Conservation (phyloP, 2,113 vertebrate genomes). For the Platanista minor region DNA sequence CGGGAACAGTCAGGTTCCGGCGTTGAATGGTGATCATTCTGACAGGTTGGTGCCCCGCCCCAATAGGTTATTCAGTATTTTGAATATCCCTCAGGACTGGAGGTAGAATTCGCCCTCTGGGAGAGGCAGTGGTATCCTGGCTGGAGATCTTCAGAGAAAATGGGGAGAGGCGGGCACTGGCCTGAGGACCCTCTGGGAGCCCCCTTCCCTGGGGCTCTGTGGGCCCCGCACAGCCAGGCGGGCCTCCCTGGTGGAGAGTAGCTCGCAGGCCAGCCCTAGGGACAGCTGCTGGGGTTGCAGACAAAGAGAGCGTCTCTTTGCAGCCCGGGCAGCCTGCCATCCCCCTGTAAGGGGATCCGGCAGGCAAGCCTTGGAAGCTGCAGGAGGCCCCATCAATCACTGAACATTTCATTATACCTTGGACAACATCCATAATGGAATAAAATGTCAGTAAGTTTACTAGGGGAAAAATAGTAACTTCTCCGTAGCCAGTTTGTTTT, state of each 20-base stretch:
- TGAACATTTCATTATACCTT: conserved; percentile 70
- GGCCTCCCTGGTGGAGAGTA: not conserved
- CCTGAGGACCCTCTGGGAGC: not conserved
- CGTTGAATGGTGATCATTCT: not conserved
- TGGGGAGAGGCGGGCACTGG: not conserved
- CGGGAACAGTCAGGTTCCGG: not conserved
- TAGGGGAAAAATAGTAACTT: conserved; percentile 71
- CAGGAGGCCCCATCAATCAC: conserved; percentile 67
- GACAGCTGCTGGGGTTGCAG: conserved; percentile 45
- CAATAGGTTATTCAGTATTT: not conserved
- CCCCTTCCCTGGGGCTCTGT: not conserved
- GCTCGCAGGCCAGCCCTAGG: not conserved
- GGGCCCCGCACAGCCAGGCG: not conserved
- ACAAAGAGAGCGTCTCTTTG: conserved; percentile 62
- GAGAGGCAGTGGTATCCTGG: not conserved
- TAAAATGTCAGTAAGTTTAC: conserved; percentile 75
- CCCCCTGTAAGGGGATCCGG: conserved; percentile 64
- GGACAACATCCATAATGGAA: conserved; percentile 73
- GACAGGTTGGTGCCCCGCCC: too few species aligned
- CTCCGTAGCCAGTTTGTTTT: conserved; percentile 72
- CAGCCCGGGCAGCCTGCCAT: conserved; percentile 54
- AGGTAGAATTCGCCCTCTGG: not conserved
- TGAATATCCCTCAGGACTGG: not conserved
- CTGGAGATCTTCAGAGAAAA: not conserved
- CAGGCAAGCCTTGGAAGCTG: not conserved